Percentiles rank a stretch among this genome's conserved stretches.
phyloP scores from a whole-genome alignment of 2,888 invertebrate genomes.

The Cerastoderma edule region DNA sequence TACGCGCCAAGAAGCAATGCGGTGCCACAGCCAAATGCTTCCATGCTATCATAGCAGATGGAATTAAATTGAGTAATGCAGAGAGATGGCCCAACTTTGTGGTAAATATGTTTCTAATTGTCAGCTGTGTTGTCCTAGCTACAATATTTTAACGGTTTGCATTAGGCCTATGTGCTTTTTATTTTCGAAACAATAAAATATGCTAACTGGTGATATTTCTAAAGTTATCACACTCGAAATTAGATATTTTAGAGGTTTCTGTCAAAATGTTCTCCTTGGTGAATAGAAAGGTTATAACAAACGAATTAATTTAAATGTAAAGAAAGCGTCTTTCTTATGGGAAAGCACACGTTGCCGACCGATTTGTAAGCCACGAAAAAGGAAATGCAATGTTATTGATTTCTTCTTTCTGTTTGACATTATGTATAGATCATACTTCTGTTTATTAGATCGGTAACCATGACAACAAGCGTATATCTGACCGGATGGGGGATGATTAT shows the following conservation, averaged over 20 bases:
- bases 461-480: constrained; percentile 79
- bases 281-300: neutral
- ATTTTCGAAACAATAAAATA: neutral
- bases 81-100: constrained; percentile 42
- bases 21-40: constrained; percentile 30
- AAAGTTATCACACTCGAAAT: too few relatives aligned
- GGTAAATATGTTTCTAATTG: constrained; percentile 14
- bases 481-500: constrained; percentile 87
- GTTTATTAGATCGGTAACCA: constrained; percentile 76
- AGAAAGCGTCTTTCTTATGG: neutral
- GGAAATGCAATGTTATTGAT: neutral
- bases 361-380: neutral
- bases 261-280: neutral
- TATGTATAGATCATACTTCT: neutral
- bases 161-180: neutral
- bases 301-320: neutral
- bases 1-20: constrained; percentile 48
- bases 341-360: neutral
- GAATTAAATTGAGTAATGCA: constrained; percentile 8
- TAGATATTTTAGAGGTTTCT: too few relatives aligned
- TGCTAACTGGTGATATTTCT: neutral
- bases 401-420: neutral
- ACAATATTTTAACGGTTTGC: neutral
- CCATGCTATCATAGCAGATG: constrained; percentile 11
- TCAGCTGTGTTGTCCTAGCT: neutral